Evolutionary conservation across 2,797 vertebrate species (phyloP).

Genomic region (Microtus agrestis): DNA sequence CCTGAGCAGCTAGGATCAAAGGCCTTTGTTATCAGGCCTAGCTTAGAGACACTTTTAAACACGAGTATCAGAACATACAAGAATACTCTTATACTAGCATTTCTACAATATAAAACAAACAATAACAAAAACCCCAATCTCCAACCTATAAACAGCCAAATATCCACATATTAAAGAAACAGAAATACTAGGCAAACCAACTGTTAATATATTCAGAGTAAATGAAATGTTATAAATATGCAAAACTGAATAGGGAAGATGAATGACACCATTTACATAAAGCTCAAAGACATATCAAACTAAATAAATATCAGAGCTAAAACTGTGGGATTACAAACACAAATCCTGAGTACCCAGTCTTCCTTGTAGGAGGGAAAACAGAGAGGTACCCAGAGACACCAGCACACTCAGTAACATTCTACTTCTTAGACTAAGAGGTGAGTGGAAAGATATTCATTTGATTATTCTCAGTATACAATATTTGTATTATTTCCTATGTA

Average conservation of each 20-base stretch:
- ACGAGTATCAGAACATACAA: background rate
- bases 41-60: background rate
- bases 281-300: constrained; percentile 37
- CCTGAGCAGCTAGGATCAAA: background rate
- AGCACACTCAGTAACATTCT: background rate
- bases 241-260: background rate
- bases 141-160: constrained; percentile 19
- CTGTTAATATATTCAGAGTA: constrained; percentile 15
- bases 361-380: background rate
- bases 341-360: constrained; percentile 7
- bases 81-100: constrained; percentile 34
- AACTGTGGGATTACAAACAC: background rate
- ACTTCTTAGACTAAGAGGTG: background rate
- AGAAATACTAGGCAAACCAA: background rate
- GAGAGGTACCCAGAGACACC: background rate
- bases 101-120: constrained; percentile 40
- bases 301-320: background rate
- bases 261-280: background rate
- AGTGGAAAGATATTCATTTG: background rate
- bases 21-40: background rate
- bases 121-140: background rate
- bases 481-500: constrained; percentile 1
- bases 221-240: constrained; percentile 8
- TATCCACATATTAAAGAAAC: constrained; percentile 17
- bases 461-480: constrained; percentile 48